These are phyloP conservation scores for Scaptodrosophila lebanonensis DNA, from an alignment of 1,140 invertebrate species.

Conservation along the genomic window DNA sequence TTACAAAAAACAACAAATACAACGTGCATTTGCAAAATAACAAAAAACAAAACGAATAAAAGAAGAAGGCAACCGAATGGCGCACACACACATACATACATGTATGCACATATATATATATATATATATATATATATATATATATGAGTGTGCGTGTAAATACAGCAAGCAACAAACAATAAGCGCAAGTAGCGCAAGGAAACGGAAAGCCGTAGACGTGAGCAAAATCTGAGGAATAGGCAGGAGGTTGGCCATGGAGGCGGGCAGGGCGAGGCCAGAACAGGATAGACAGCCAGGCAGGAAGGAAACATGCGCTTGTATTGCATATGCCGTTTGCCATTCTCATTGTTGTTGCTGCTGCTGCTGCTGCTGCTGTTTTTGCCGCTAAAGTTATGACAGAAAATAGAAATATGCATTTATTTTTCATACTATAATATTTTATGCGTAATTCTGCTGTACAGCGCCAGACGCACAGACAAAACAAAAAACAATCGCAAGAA, in stretches of 20 bases:
- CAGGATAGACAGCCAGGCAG: conserved; percentile 3
- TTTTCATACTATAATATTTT: conserved; percentile 60
- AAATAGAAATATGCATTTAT: conserved; percentile 66
- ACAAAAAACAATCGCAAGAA: conserved; percentile 34
- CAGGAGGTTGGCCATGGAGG: conserved; percentile 3
- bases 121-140: not conserved
- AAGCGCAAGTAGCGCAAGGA: conserved; percentile 41
- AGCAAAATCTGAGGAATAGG: not conserved
- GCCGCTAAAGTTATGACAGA: conserved; percentile 36
- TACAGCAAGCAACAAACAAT: conserved; percentile 7
- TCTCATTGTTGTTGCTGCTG: too few species aligned
- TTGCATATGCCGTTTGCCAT: conserved; percentile 58
- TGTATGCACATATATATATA: conserved; percentile 1
- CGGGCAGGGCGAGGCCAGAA: not conserved
- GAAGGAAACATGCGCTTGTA: conserved; percentile 35
- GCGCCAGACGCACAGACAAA: conserved; percentile 3
- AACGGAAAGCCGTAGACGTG: conserved; percentile 45
- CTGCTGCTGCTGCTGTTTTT: not conserved
- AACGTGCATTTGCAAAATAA: not conserved
- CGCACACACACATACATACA: conserved; percentile 11
- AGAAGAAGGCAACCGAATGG: not conserved
- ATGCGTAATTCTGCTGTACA: conserved; percentile 46
- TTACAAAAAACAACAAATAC: conserved; percentile 63
- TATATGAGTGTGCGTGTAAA: too few species aligned
- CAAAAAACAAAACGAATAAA: conserved; percentile 13